Evolutionary conservation across 2,888 invertebrate genomes (phyloP).

Genomic region (Orthonevra nobilis): DNA sequence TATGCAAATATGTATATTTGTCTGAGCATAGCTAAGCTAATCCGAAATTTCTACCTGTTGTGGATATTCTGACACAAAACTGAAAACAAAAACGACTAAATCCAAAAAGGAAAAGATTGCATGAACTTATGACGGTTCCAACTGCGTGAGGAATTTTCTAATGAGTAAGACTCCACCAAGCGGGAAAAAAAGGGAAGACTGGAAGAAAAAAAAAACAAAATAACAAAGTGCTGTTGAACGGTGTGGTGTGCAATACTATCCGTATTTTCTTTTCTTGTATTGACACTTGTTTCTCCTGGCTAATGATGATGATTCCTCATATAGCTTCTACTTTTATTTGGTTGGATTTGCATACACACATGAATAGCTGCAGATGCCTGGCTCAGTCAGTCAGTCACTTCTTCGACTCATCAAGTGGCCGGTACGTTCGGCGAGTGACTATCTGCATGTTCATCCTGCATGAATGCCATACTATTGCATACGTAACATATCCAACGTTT

Average conservation of each 20-base stretch:
- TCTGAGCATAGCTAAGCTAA: slow-evolving; percentile 42
- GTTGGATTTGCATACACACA: slow-evolving; percentile 33
- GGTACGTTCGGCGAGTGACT: slow-evolving; percentile 40
- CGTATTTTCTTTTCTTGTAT: slow-evolving; percentile 28
- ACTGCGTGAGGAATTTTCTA: slow-evolving; percentile 54
- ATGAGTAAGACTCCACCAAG: slow-evolving; percentile 44
- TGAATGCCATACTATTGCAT: slow-evolving; percentile 25
- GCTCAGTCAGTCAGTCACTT: slow-evolving; percentile 36
- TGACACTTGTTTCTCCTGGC: slow-evolving; percentile 60
- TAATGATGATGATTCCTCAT: slow-evolving; percentile 56
- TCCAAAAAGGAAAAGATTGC: slow-evolving; percentile 17
- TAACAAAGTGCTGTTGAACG: slow-evolving; percentile 26
- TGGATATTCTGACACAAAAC: background rate
- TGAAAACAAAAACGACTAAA: slow-evolving; percentile 1
- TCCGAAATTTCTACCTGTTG: slow-evolving; percentile 57
- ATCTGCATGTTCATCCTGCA: slow-evolving; percentile 28
- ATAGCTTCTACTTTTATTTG: slow-evolving; percentile 11
- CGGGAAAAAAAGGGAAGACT: slow-evolving; percentile 5
- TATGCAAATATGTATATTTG: slow-evolving; percentile 56
- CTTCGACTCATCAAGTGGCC: slow-evolving; percentile 41
- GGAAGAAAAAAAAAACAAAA: slow-evolving; percentile 1
- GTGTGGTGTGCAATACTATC: slow-evolving; percentile 38
- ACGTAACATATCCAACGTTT: slow-evolving; percentile 43
- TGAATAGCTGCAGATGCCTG: slow-evolving; percentile 1
- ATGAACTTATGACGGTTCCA: slow-evolving; percentile 51